Base-by-base conservation (phyloP, 2,888 invertebrate species). In the Theodoxus fluviatilis region DNA sequence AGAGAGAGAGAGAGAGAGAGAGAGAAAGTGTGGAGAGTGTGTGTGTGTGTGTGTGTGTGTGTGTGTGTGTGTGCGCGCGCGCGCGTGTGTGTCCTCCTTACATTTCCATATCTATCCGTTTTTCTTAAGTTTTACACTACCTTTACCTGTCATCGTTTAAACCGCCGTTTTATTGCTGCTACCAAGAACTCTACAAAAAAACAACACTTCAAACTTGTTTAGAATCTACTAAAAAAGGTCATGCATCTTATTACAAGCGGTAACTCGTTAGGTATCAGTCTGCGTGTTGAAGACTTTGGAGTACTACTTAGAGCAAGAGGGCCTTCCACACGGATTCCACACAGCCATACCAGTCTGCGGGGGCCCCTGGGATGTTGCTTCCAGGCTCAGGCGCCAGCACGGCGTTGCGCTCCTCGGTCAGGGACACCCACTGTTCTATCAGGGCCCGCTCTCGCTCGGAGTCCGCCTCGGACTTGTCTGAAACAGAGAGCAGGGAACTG, bases 361-460 rank as follows among this genome's bases (percentile, higher is more conserved):
- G 90, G 63, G 98, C 97, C 63, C 98, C 98, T 1, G 98, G 98
- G 77, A 96, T 94, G 47, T 93, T 93, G 74, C 95, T 95, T 57
- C 96, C 95, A 12, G 97, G 93, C 52, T 94, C 93, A 15, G 98
- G 98, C 7, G 98, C 94, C 79, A 96, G 89, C 25, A 98, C 97
- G 28, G 98, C 97, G 86, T 98, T 98, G 72, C 97, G 90, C 88
- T 99, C 98, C 85, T 98, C 98, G 0, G 98, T 98, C 71, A 98
- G 90, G 79, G 94, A 94, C 2, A 98, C 94, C 96, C 98, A 97
- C 86, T 98, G 98, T 85, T 96, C 95, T 37, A 99, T 96, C 40
- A 99, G 90, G 76, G 96, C 96, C 85, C 96, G 93, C 85, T 99
- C 99, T 61, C 98, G 90, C 86, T 98, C 98, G 73, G 92, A 90